These are phyloP conservation scores for Altica lythri DNA, from an alignment of 2,888 invertebrate genomes.

Conservation along the genomic window DNA sequence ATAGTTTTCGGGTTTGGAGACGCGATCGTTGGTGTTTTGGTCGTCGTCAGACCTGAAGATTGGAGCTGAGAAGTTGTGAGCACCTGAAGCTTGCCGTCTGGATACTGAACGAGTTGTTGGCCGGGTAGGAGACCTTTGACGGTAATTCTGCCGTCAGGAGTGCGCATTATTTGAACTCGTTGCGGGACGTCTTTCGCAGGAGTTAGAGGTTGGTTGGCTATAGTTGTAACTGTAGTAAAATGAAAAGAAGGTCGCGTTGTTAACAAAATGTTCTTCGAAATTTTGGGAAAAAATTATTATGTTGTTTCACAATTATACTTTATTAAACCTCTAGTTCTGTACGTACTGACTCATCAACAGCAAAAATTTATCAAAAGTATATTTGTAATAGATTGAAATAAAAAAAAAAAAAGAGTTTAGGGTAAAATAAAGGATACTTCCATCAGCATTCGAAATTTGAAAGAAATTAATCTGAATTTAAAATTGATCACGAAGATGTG, in stretches of 20 bases:
- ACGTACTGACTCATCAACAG: too few relatives aligned
- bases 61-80: conserved; percentile 67
- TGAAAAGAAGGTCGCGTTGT: conserved; percentile 15
- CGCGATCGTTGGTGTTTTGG: conserved; percentile 52
- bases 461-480: too few relatives aligned
- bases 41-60: conserved; percentile 57
- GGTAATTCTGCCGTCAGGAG: conserved; percentile 89
- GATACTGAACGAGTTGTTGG: conserved; percentile 90
- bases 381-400: too few relatives aligned
- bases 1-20: conserved; percentile 45
- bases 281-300: conserved; percentile 11
- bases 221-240: conserved; percentile 29
- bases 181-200: conserved; percentile 60
- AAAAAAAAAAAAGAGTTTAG: too few relatives aligned
- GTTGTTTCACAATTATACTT: too few relatives aligned
- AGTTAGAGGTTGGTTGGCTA: conserved; percentile 23
- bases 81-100: conserved; percentile 91
- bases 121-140: conserved; percentile 90
- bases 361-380: too few relatives aligned
- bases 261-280: conserved; percentile 10
- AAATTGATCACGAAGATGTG: too few relatives aligned
- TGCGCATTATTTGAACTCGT: conserved; percentile 88
- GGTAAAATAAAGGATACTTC: too few relatives aligned
- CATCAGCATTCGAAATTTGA: too few relatives aligned
- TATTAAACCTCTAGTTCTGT: too few relatives aligned